Percentiles rank a stretch among this genome's conserved stretches.
These are phyloP conservation scores for Callionymus lyra DNA, from an alignment of 2,113 vertebrate species.

Conservation along the genomic window DNA sequence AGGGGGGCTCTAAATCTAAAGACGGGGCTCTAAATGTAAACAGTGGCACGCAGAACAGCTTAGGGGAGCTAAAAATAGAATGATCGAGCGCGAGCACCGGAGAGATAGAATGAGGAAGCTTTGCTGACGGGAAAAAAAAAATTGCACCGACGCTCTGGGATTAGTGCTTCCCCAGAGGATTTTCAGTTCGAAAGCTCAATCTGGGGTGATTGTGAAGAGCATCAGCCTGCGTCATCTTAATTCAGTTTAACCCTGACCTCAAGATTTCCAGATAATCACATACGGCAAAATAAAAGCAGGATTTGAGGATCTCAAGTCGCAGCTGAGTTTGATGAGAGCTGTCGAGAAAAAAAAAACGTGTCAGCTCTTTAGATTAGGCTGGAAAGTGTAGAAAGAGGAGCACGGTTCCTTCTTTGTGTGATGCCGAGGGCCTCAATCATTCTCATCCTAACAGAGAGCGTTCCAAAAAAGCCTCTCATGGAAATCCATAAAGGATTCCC, in stretches of 20 bases:
- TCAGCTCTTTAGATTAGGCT: too few species aligned
- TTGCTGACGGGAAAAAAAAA: conserved; percentile 57
- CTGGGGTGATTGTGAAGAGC: conserved; percentile 54
- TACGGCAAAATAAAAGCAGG: too few species aligned
- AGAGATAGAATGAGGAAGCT: conserved; percentile 50
- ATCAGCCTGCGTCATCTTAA: conserved; percentile 55
- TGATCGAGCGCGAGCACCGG: conserved; percentile 29
- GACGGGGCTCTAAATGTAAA: conserved; percentile 57
- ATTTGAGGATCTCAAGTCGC: too few species aligned
- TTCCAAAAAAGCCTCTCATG: too few species aligned
- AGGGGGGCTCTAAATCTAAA: conserved; percentile 33
- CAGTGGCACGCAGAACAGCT: conserved; percentile 53
- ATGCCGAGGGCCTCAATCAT: too few species aligned
- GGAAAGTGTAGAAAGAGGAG: too few species aligned
- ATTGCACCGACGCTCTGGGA: conserved; percentile 57
- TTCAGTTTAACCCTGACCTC: conserved; percentile 50
- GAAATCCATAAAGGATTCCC: too few species aligned
- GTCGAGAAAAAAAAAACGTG: too few species aligned
- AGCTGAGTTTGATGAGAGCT: too few species aligned
- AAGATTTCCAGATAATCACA: not conserved
- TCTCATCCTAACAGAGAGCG: too few species aligned
- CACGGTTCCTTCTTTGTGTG: too few species aligned
- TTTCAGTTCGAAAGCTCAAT: conserved; percentile 61
- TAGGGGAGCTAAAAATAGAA: conserved; percentile 60
- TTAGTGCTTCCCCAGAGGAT: conserved; percentile 66